Evolutionary conservation across 2,113 vertebrate species (phyloP).

Genomic region (Pholis gunnellus): DNA sequence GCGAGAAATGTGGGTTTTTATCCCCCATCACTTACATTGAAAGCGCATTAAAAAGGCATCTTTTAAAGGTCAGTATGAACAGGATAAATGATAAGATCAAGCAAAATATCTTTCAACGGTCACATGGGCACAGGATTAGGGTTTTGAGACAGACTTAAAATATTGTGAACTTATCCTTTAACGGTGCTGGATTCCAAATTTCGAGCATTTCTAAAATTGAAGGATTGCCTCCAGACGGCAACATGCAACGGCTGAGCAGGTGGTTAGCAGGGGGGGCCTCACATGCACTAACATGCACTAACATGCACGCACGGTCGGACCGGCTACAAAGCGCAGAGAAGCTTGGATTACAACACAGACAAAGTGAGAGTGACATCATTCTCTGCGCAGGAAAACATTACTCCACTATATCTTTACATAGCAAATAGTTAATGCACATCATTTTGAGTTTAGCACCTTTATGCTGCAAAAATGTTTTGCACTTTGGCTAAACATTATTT

Average conservation of each 20-base stretch:
- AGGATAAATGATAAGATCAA: background rate
- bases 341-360: background rate
- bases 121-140: background rate
- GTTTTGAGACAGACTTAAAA: background rate
- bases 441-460: no score
- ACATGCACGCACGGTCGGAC: background rate
- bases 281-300: background rate
- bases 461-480: background rate
- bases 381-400: background rate
- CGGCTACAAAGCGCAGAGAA: background rate
- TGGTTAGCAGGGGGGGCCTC: no score
- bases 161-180: background rate
- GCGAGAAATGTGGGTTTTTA: background rate
- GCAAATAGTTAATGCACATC: background rate
- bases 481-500: background rate
- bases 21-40: background rate
- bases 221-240: no score
- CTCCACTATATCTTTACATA: background rate
- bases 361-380: background rate
- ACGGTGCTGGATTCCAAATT: background rate
- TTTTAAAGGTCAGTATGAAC: background rate
- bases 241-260: no score
- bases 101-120: background rate
- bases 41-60: background rate
- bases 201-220: no score